Evolutionary conservation across 2,888 invertebrate genomes (phyloP), one percentile per base, ranked within the genome.

Genomic region (Pristionchus fissidentatus): DNA sequence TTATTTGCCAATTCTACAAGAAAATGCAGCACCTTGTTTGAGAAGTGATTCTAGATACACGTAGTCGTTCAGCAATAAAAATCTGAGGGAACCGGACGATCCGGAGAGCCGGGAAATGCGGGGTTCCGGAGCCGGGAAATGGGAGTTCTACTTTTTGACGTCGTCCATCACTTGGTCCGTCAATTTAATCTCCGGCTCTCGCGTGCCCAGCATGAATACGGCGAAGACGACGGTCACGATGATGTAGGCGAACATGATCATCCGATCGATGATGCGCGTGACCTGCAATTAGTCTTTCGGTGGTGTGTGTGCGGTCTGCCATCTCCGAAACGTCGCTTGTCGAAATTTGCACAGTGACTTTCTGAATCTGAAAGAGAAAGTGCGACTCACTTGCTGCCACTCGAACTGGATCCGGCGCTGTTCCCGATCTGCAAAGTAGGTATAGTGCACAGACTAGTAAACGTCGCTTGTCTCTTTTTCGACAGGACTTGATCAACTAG

Each of bases 221-320:
- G 90, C 91, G 80, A 91, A 91, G 43, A 85, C 81, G 49, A 90
- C 85, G 15, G 90, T 90, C 38, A 89, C 83, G 13, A 88, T 79
- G 41, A 91, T 90, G 85, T 89, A 91, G 73, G 84, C 83, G 82
- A 90, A 88, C 90, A 90, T 89, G n/a, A 90, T 90, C 46, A 90
- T 84, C 32, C 91, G 85, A 79, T 91, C 91, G 84, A 91, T 88
- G 35, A 91, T 87, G 7, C 91, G 87, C 13, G 91, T 90, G 70
- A 89, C 89, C 81, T 81, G 66, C 8, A 81, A 81, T 32, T 66
- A 35, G 29, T 57, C 49, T 32, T 15, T 10, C 26, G 57, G 57
- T 57, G n/a, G 57, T 57, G 57, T 57, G 57, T n/a, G 19, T 66
- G 35, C 1, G 66, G 38, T 66, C 49, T 49, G 10, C 10, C 49